Base-by-base conservation (phyloP, 2,797 vertebrate species). In the Halcyon chelicuti region DNA sequence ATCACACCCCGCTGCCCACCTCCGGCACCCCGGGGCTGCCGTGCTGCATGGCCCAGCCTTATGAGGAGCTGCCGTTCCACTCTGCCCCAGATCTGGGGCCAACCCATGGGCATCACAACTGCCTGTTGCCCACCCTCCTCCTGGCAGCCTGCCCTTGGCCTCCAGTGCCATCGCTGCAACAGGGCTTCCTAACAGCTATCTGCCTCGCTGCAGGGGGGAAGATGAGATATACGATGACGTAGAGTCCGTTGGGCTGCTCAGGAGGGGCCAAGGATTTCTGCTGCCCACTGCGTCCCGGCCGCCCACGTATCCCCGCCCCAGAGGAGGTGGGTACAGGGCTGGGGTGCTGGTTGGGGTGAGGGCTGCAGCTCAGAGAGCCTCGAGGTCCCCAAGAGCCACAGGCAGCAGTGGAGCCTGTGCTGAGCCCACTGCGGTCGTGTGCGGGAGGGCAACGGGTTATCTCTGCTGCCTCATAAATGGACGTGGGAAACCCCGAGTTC, bases 311-410 rank as follows among this genome's bases (percentile, higher is more conserved):
- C 87, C 66, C 22, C 3, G 0, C 8, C 33, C 75, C 3, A 8
- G 57, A 72, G 58, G 46, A 94, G 91, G 96, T 97, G 67, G 21
- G 96, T 86, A 17, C n/a, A 10, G 44, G 31, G 40, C n/a, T 72
- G 74, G 37, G 80, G 0, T 55, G 40, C n/a, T 54, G 26, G n/a
- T 12, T 65, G 81, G 33, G n/a, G 22, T 33, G 52, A 46, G 44
- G 5, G 3, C 44, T 61, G 81, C 31, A 70, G 75, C 67, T 72
- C 37, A 1, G 7, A 39, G 61, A 77, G 28, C 61, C 52, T 44
- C 0, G 0, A 49, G 40, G 9, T 35, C 70, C 29, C 1, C 0
- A 0, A 0, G 8, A 57, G 71, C 49, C 29, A 2, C 0, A 18
- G 60, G 47, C 78, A 86, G 61, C 5, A 5, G 76, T 7, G 5